Evolutionary conservation across 2,113 vertebrate species (phyloP), one percentile per base, ranked within the genome.

Genomic region (Corythoichthys haematopterus): DNA sequence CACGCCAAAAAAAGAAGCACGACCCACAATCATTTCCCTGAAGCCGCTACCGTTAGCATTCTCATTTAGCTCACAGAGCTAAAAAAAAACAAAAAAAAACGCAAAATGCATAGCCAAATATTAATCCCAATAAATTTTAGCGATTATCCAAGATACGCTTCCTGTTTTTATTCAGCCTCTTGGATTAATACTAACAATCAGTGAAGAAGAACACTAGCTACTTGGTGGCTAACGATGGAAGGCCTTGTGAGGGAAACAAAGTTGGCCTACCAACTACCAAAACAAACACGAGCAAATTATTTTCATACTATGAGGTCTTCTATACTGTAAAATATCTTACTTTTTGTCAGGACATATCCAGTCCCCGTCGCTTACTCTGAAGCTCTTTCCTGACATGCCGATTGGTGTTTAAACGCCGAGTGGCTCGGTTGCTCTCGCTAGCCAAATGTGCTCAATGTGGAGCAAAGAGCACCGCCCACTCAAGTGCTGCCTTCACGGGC

Each of bases 311-410:
- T 15, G 8, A 1, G n/a, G 12, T 62, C 11, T 33, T 4, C 45
- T 7, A 13, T 28, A 13, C 6, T 46, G n/a, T 33, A 13, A 2
- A 2, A 13, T 46, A n/a, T 46, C 95, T 94, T 92, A 98, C 95
- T 98, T 98, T 87, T 98, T 98, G 89, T 98, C 96, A 0, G 96
- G 94, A 76, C 96, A 98, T 78, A 98, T 95, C 96, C 96, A 98
- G 86, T 98, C 96, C 1, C 96, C 96, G 76, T 98, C 96, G 88
- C 96, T 98, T 13, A 98, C 96, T 76, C 96, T 93, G 88, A 98
- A 98, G 92, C 95, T 98, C 92, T 98, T 98, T 15, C 93, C 94
- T 72, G 96, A 96, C 95, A 97, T 97, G 73, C 91, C 90, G 51
- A 50, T 59, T 73, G 58, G 71, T 60, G 57, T 40, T 65, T 11